Percentiles rank a stretch among this genome's conserved stretches.
phyloP scores from a whole-genome alignment of 2,888 invertebrate genomes.

The Eudasyphora cyanicolor region DNA sequence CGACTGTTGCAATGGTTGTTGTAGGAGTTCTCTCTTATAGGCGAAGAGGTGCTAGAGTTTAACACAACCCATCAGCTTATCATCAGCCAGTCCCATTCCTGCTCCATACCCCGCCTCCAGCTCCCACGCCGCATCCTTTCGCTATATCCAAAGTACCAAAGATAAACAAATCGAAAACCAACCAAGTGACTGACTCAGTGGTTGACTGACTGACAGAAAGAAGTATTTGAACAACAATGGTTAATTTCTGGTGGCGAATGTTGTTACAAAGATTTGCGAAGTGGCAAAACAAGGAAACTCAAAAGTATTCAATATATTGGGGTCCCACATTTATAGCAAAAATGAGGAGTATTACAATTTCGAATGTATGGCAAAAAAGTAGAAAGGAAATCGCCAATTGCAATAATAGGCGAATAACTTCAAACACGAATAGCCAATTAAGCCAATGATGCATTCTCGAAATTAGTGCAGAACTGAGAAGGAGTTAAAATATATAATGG shows the following conservation, averaged over 20 bases:
- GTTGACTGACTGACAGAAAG: background rate
- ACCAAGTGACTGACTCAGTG: background rate
- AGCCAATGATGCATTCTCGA: background rate
- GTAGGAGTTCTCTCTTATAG: background rate
- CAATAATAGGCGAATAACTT: no score
- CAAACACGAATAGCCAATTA: background rate
- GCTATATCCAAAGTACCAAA: background rate
- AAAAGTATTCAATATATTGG: slow-evolving; percentile 5
- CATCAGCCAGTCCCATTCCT: background rate
- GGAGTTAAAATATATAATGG: no score
- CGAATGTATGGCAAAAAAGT: background rate
- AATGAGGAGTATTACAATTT: background rate
- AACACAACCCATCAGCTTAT: background rate
- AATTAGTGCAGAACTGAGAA: no score
- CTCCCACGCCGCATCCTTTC: background rate
- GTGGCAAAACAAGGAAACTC: background rate
- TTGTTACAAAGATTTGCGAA: background rate
- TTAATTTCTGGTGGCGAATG: background rate
- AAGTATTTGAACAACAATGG: background rate
- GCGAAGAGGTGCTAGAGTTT: background rate
- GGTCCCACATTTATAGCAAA: background rate
- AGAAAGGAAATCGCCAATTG: slow-evolving; percentile 1
- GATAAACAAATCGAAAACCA: background rate
- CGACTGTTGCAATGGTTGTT: background rate
- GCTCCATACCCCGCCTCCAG: no score